Conservation (phyloP, 1,140 invertebrate genomes). For the Thalassaphorura encarpata region DNA sequence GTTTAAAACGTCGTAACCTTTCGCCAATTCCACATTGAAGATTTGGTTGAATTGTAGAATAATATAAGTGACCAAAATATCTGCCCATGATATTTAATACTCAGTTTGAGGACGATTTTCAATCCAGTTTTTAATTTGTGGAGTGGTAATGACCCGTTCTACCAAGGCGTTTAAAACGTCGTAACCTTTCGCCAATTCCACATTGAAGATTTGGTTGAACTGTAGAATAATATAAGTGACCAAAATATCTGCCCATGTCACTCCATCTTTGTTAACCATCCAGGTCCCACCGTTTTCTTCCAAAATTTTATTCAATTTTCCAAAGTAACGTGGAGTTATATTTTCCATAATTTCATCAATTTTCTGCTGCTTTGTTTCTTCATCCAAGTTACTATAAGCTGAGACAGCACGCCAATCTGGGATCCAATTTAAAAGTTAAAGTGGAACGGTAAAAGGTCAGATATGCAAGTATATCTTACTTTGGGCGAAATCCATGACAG, state of each 20-base stretch:
- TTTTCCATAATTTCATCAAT: not conserved
- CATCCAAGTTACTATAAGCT: not conserved
- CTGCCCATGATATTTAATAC: conserved; percentile 22
- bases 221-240: not conserved
- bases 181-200: not conserved
- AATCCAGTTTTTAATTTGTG: not conserved
- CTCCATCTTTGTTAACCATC: conserved; percentile 3
- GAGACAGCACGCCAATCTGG: too few relatives aligned
- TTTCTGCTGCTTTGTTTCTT: not conserved
- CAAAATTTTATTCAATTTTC: conserved; percentile 10
- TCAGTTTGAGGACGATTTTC: not conserved
- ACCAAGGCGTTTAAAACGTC: not conserved
- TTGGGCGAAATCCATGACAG: conserved; percentile 1
- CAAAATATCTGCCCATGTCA: conserved; percentile 16
- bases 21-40: not conserved
- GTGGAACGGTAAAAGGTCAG: not conserved
- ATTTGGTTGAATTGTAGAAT: not conserved
- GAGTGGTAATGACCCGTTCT: not conserved
- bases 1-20: not conserved
- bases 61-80: conserved; percentile 1
- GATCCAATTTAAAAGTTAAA: not conserved
- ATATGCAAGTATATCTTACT: not conserved
- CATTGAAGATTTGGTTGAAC: not conserved
- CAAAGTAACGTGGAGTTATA: not conserved
- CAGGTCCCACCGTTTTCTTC: not conserved